phyloP scores from a whole-genome alignment of 2,888 invertebrate genomes.

The Agrochola lychnidis region DNA sequence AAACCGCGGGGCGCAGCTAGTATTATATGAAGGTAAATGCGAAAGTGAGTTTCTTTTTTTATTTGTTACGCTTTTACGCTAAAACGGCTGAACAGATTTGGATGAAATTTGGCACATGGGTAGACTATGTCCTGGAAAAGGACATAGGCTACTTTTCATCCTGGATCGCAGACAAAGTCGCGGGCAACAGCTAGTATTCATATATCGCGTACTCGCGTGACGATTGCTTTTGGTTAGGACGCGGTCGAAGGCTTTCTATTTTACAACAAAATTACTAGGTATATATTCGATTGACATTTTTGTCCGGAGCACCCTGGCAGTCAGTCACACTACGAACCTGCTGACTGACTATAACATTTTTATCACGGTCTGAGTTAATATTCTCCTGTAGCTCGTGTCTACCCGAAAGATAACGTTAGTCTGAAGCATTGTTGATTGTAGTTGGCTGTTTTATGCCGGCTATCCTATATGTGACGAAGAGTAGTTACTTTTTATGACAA shows the following conservation, averaged over 20 bases:
- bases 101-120: too few species aligned
- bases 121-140: too few species aligned
- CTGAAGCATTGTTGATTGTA: background rate
- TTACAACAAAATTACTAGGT: background rate
- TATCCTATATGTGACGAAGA: background rate
- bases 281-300: background rate
- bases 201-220: background rate
- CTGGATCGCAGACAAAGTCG: too few species aligned
- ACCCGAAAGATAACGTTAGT: background rate
- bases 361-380: background rate
- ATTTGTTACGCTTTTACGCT: too few species aligned
- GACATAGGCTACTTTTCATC: too few species aligned
- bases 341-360: background rate
- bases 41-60: too few species aligned
- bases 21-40: too few species aligned
- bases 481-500: background rate
- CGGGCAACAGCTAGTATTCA: too few species aligned
- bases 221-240: background rate
- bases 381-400: background rate
- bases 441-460: background rate
- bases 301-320: background rate
- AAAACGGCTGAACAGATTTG: too few species aligned
- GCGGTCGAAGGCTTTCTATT: accelerated
- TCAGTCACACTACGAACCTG: background rate
- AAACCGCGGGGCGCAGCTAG: too few species aligned